Evolutionary conservation across 2,113 vertebrate genomes (phyloP).

Genomic region (Corynorhinus townsendii): DNA sequence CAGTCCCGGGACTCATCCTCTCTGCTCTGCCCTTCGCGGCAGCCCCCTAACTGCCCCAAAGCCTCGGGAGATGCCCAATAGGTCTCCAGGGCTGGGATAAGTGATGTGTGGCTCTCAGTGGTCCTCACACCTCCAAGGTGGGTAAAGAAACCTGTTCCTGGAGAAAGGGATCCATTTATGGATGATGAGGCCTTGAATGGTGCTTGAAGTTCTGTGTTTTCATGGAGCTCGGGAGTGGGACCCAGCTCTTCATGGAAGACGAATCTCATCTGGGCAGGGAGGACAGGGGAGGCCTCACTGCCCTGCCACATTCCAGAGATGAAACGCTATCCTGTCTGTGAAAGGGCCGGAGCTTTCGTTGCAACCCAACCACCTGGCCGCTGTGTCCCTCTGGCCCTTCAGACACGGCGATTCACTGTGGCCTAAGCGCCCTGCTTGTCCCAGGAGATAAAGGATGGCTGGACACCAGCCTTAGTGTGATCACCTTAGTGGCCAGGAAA

Average conservation of each 20-base stretch:
- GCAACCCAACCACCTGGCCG: background rate
- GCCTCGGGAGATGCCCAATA: background rate
- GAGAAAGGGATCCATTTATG: background rate
- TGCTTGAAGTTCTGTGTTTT: background rate
- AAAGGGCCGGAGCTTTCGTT: background rate
- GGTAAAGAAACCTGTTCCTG: background rate
- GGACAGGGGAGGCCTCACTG: background rate
- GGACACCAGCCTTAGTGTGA: background rate
- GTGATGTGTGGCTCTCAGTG: background rate
- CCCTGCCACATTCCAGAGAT: slow-evolving; percentile 17
- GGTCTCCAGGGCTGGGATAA: background rate
- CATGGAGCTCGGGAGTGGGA: background rate
- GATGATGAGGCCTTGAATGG: background rate
- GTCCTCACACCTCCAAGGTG: background rate
- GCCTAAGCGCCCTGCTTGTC: background rate
- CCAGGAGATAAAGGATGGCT: background rate
- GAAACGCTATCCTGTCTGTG: background rate
- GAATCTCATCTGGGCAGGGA: background rate
- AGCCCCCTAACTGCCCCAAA: too few species aligned
- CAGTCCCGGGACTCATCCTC: background rate
- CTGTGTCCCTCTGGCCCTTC: background rate
- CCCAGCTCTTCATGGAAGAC: background rate
- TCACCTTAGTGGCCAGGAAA: background rate
- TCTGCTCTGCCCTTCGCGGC: background rate
- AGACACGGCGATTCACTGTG: rapidly evolving